These are phyloP conservation scores for Sipha maydis DNA, from an alignment of 2,888 invertebrate genomes.

Conservation along the genomic window DNA sequence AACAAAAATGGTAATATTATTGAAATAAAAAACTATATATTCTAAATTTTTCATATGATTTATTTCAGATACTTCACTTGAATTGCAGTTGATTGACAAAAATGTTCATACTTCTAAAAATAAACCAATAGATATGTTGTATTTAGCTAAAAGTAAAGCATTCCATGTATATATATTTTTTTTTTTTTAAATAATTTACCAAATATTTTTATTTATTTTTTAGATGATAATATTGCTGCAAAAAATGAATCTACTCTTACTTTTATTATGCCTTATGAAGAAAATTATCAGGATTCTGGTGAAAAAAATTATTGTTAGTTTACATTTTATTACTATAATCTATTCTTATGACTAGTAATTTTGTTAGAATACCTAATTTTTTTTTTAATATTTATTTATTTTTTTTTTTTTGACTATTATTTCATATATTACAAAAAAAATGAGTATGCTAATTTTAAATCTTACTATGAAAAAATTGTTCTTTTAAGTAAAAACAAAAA, in stretches of 20 bases:
- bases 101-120: neutral
- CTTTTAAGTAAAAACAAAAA: neutral
- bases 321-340: neutral
- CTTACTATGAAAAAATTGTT: too few species aligned
- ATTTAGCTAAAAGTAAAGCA: neutral
- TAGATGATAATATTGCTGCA: neutral
- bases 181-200: neutral
- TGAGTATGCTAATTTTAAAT: neutral
- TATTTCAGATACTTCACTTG: conserved; percentile 2
- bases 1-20: conserved; percentile 15
- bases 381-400: neutral
- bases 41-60: neutral
- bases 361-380: too few species aligned
- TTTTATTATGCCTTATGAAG: neutral
- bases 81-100: neutral
- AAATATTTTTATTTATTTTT: neutral
- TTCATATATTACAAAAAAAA: neutral
- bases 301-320: neutral
- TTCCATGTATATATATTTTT: neutral
- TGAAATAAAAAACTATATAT: neutral
- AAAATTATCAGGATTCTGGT: neutral
- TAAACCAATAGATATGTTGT: neutral
- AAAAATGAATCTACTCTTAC: neutral
- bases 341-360: neutral
- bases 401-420: neutral